These are phyloP conservation scores for Tachina grossa DNA, from an alignment of 2,888 invertebrate species.

Conservation along the genomic window DNA sequence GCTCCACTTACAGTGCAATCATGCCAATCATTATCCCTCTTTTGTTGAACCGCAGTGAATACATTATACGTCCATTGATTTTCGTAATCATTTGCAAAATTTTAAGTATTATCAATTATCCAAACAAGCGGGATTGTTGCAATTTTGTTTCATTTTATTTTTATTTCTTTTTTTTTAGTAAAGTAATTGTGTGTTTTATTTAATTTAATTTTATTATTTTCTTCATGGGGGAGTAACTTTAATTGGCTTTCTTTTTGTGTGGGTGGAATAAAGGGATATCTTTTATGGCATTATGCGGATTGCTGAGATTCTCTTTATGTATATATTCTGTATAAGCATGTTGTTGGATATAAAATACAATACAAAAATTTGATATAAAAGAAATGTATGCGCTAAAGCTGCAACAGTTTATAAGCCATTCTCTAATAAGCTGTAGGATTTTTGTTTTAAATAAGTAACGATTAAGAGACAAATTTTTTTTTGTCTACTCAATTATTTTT, in stretches of 20 bases:
- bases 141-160: background rate
- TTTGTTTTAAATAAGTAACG: too few species aligned
- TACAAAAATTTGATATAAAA: too few species aligned
- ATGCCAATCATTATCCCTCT: constrained; percentile 58
- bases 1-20: constrained; percentile 36
- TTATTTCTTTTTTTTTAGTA: background rate
- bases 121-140: constrained; percentile 43
- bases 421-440: too few species aligned
- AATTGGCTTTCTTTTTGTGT: constrained; percentile 38
- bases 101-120: constrained; percentile 60
- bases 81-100: constrained; percentile 56
- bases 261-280: background rate
- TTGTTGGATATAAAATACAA: background rate
- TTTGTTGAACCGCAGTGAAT: constrained; percentile 34
- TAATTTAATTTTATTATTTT: background rate
- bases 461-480: too few species aligned
- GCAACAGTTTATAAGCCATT: too few species aligned
- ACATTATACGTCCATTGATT: constrained; percentile 51
- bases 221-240: constrained; percentile 13
- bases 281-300: background rate
- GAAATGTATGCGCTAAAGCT: too few species aligned
- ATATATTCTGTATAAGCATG: background rate
- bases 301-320: background rate
- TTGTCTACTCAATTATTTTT: too few species aligned
- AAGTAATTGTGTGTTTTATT: background rate